Evolutionary conservation across 1,140 invertebrate species (phyloP).

Genomic region (Solenopsis invicta): DNA sequence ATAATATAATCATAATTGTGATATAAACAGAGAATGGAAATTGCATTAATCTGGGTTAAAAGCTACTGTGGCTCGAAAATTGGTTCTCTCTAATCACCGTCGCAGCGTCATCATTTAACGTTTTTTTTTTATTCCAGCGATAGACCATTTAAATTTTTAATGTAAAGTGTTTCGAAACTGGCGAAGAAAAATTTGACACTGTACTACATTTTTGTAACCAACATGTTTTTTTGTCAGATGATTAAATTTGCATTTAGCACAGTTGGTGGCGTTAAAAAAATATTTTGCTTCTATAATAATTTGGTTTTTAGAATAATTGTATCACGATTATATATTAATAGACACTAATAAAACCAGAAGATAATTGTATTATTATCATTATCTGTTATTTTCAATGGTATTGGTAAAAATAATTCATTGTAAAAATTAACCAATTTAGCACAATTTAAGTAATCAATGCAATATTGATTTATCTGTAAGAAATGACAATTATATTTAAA

Average conservation of each 20-base stretch:
- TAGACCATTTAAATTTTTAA: slow-evolving; percentile 1
- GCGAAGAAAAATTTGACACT: background rate
- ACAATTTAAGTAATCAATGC: too few species aligned
- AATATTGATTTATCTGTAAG: too few species aligned
- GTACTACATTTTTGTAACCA: background rate
- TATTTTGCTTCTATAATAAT: background rate
- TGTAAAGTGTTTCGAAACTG: background rate
- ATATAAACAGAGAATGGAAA: background rate
- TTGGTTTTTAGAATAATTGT: background rate
- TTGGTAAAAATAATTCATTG: background rate
- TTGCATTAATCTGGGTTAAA: background rate
- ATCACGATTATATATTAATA: background rate
- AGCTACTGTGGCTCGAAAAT: background rate
- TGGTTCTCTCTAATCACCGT: background rate
- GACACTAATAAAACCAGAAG: background rate
- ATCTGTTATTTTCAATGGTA: background rate
- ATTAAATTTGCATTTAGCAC: background rate
- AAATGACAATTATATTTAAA: background rate
- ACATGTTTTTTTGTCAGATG: background rate
- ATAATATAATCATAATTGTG: background rate
- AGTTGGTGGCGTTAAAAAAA: background rate
- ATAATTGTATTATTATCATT: background rate
- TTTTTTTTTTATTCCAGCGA: background rate
- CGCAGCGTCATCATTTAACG: background rate
- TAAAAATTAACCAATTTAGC: too few species aligned